Evolutionary conservation across 2,888 invertebrate genomes (phyloP).

Genomic region (Ophion obscuratus): DNA sequence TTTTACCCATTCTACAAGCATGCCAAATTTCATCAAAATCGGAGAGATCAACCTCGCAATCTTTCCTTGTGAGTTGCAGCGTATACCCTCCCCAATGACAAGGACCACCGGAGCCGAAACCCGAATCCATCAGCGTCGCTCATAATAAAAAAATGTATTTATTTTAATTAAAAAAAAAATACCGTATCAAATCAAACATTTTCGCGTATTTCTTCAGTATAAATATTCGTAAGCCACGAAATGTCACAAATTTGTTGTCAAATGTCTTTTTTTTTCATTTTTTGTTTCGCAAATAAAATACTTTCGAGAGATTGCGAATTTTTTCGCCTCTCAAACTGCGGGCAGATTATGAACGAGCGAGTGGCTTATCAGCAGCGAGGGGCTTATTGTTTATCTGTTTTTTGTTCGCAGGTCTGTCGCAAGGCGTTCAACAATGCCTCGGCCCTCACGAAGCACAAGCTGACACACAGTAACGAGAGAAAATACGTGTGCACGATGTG

Average conservation of each 20-base stretch:
- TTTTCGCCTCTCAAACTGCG: background rate
- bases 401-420: slow-evolving; percentile 91
- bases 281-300: background rate
- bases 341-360: background rate
- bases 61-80: no score
- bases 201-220: background rate
- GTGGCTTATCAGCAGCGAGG: background rate
- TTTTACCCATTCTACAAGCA: no score
- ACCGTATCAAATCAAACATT: background rate
- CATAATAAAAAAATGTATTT: background rate
- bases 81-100: no score
- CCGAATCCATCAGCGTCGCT: background rate
- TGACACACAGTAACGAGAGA: slow-evolving; percentile 99
- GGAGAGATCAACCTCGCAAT: no score
- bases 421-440: slow-evolving; percentile 99
- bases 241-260: background rate
- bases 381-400: slow-evolving; percentile 23
- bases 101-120: no score
- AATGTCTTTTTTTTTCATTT: background rate
- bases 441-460: slow-evolving; percentile 97
- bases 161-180: background rate
- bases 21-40: no score
- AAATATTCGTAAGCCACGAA: background rate
- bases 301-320: background rate
- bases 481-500: slow-evolving; percentile 98